Evolutionary conservation across 2,113 vertebrate species (phyloP).

Genomic region (Spea bombifrons): DNA sequence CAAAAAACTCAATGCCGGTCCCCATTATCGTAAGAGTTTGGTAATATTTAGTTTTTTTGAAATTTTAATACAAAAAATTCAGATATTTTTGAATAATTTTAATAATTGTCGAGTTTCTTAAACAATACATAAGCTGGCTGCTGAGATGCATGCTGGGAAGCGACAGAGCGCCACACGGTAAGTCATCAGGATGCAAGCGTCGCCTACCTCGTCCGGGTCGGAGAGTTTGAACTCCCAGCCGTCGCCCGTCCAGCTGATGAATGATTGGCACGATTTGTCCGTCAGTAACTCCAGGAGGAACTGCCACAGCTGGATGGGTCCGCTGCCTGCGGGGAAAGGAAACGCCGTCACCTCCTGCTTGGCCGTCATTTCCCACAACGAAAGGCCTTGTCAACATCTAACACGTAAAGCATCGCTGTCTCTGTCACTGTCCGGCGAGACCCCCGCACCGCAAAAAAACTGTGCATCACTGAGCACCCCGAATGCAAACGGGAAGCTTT

Average conservation of each 20-base stretch:
- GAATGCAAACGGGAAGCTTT: too few relatives aligned
- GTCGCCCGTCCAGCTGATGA: constrained; percentile 99
- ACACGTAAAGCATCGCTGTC: too few relatives aligned
- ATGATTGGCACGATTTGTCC: constrained; percentile 98
- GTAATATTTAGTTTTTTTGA: background rate
- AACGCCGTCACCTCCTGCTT: background rate
- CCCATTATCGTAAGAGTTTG: background rate
- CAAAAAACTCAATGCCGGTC: background rate
- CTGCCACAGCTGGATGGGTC: constrained; percentile 98
- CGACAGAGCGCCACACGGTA: background rate
- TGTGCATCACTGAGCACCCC: too few relatives aligned
- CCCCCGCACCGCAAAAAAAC: too few relatives aligned
- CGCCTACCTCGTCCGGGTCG: constrained; percentile 94
- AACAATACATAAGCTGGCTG: too few relatives aligned
- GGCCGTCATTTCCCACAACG: too few relatives aligned
- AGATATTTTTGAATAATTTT: too few relatives aligned
- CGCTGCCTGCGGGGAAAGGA: constrained; percentile 78
- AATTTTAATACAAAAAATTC: too few relatives aligned
- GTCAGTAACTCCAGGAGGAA: constrained; percentile 96
- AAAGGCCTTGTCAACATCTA: too few relatives aligned
- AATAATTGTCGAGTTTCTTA: too few relatives aligned
- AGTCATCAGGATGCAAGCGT: background rate
- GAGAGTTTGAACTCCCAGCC: constrained; percentile 99
- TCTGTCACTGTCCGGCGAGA: too few relatives aligned
- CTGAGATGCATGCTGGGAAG: too few relatives aligned